Conservation (phyloP, 2,113 vertebrate genomes). For the Bos javanicus region DNA sequence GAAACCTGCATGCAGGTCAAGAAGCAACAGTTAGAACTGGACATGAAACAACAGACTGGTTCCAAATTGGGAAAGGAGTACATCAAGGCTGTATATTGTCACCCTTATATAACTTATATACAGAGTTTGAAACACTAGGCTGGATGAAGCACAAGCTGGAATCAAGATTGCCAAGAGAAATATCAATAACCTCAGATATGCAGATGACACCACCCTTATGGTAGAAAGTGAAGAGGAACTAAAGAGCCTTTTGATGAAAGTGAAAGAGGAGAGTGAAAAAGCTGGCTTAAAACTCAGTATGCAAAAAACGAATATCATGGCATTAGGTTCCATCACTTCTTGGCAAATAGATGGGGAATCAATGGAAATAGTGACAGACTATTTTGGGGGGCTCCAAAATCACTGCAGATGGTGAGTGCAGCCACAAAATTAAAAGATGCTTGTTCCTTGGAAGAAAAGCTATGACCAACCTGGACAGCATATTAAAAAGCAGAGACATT, state of each 20-base stretch:
- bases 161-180: not conserved
- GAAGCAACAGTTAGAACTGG: not conserved
- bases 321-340: not conserved
- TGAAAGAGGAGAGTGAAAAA: not conserved
- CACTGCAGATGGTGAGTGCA: not conserved
- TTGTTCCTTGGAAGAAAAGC: not conserved
- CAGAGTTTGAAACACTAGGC: not conserved
- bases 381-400: not conserved
- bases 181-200: not conserved
- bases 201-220: not conserved
- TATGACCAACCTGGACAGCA: not conserved
- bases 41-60: not conserved
- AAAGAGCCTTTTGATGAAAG: not conserved
- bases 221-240: not conserved
- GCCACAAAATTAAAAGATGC: not conserved
- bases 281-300: not conserved
- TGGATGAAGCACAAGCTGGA: not conserved
- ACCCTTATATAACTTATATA: not conserved
- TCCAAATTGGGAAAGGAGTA: not conserved
- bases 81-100: not conserved
- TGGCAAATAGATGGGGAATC: not conserved
- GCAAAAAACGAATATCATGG: not conserved
- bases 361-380: not conserved
- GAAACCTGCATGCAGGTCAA: not conserved
- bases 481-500: not conserved